phyloP scores from a whole-genome alignment of 2,113 vertebrate species.

The Marmota monax region DNA sequence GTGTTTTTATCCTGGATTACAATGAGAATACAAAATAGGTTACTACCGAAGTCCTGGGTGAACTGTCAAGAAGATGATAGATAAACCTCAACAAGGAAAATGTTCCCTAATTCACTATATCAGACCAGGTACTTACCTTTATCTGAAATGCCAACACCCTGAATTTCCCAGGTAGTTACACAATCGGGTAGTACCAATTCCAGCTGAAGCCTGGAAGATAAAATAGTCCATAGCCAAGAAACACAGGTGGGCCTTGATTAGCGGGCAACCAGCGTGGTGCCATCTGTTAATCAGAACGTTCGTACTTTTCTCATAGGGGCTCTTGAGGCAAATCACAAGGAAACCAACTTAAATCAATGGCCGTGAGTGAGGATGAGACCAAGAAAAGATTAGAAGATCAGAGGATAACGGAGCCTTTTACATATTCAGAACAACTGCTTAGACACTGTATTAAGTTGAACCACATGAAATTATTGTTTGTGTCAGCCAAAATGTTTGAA shows the following conservation, averaged over 20 bases:
- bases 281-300: neutral
- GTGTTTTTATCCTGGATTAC: neutral
- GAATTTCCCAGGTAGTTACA: conserved; percentile 39
- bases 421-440: neutral
- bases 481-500: neutral
- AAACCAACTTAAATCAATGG: neutral
- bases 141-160: neutral
- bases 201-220: conserved; percentile 28
- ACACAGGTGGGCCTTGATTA: neutral
- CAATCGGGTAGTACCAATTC: neutral
- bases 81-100: neutral
- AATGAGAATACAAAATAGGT: neutral
- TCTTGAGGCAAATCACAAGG: neutral
- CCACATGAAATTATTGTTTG: neutral
- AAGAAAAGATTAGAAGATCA: neutral
- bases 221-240: neutral
- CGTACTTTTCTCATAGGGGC: neutral
- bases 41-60: neutral
- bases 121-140: conserved; percentile 1
- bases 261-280: neutral
- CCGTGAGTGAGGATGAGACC: neutral
- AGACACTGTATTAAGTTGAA: neutral
- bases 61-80: neutral
- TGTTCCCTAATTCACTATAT: neutral
- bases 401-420: neutral